Evolutionary conservation across 2,888 invertebrate species (phyloP).

Genomic region (Arge pagana): DNA sequence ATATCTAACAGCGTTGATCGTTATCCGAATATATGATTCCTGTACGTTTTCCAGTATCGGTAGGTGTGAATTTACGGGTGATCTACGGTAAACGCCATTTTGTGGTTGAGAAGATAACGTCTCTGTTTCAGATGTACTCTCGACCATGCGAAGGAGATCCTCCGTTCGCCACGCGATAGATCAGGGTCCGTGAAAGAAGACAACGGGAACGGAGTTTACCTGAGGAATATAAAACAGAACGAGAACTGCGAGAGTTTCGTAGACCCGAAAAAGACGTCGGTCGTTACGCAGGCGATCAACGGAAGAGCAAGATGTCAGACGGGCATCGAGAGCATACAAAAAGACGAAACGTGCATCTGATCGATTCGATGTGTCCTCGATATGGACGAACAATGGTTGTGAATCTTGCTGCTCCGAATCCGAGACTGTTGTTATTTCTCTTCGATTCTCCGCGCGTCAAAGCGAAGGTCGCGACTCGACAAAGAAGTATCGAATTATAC

Average conservation of each 20-base stretch:
- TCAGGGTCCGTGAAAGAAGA: conserved; percentile 2
- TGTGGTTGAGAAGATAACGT: conserved; percentile 19
- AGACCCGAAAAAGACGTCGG: conserved; percentile 32
- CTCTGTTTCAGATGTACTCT: conserved; percentile 21
- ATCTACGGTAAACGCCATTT: no score
- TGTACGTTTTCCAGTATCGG: no score
- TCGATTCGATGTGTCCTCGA: no score
- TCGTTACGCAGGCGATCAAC: conserved; percentile 34
- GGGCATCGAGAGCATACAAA: conserved; percentile 19
- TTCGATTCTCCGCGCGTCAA: no score
- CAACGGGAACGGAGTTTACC: background rate
- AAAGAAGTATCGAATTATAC: no score
- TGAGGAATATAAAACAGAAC: background rate
- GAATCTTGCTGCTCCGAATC: no score
- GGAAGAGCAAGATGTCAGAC: conserved; percentile 32
- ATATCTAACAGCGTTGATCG: no score
- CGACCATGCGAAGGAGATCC: conserved; percentile 13
- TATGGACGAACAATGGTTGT: no score
- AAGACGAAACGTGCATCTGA: conserved; percentile 40
- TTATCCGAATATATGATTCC: no score
- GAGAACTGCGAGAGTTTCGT: background rate
- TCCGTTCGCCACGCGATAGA: background rate
- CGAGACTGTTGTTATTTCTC: no score
- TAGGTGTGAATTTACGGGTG: no score
- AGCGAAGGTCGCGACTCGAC: no score